Evolutionary conservation across 1,140 invertebrate species (phyloP), one percentile per base, ranked within the genome.

Genomic region (Brachionus asplanchnoidis): DNA sequence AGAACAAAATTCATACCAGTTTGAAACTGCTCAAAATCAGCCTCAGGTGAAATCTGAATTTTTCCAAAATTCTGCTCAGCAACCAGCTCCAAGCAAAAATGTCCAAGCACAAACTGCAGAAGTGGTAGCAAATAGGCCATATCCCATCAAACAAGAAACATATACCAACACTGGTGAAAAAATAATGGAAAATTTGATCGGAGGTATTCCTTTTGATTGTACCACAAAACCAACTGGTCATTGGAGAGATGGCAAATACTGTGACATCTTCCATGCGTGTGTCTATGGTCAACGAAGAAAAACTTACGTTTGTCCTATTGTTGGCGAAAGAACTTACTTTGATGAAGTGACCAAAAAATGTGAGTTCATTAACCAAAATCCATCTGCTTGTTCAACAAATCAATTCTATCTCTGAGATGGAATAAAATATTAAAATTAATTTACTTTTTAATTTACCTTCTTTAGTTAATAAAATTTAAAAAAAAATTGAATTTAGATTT

Each of bases 181-280:
- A 32, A 80, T 80, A 56, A 56, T 80, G 26, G 78, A 80, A 65
- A 80, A 56, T 65, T 80, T 80, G 32, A 65, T 80, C 23, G 78
- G 78, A 9, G 78, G 78, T 5, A 70, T 84, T 50, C 83, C 65
- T 36, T 84, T 84, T 53, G 83, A 84, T 73, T 84, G 83, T 46
- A 26, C 26, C 14, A 26, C 14, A 32, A 46, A 42, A 8, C 40
- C 40, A 70, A 50, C 53, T 84, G 83, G 83, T 73, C 83, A 84
- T 60, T 75, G 68, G 65, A 73, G 68, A 73, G 68, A 84, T 60
- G 26, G 7, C 12, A 56, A 70, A 26, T 84, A 40, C 23, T 84
- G 83, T 42, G 83, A 84, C 42, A 32, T 84, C 11, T 84, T 84
- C 44, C 82, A 84, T 53, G 82, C 82, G 8, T 84, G 82, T 84